A percentile compares a stretch with the other conserved stretches of the same genome.
Conservation (phyloP, 2,113 vertebrate genomes). For the Bungarus multicinctus region DNA sequence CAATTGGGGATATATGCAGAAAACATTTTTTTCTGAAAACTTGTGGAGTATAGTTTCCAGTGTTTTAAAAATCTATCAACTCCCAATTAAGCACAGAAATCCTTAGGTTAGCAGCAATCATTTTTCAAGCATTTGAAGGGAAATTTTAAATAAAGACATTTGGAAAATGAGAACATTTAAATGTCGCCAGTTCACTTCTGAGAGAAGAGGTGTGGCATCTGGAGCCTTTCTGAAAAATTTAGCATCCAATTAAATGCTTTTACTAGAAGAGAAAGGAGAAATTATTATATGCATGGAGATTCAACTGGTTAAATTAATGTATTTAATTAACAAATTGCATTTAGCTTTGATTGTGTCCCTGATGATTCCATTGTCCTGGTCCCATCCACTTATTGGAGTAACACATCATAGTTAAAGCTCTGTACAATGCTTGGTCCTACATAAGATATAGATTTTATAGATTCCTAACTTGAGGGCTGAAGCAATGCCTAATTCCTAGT, state of each 20-base stretch:
- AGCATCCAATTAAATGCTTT: neutral
- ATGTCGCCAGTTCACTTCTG: neutral
- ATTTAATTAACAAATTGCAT: neutral
- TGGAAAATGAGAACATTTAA: neutral
- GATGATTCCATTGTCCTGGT: neutral
- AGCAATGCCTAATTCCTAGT: neutral
- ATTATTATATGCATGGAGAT: neutral
- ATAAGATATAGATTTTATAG: neutral
- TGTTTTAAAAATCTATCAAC: neutral
- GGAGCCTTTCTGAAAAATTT: neutral
- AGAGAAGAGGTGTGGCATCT: neutral
- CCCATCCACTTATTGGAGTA: neutral
- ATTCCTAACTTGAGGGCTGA: neutral
- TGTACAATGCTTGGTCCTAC: neutral
- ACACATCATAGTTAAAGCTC: neutral
- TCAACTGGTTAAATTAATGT: neutral
- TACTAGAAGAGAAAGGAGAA: neutral
- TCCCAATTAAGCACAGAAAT: neutral
- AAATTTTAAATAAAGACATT: neutral
- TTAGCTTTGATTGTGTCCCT: neutral
- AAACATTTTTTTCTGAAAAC: neutral
- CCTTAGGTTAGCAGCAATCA: neutral
- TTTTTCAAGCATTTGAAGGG: neutral
- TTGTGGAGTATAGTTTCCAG: neutral
- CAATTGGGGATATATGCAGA: neutral